A percentile compares a stretch with the other conserved stretches of the same genome.
These are phyloP conservation scores for Tetrax tetrax DNA, from an alignment of 2,113 vertebrate genomes.

Conservation along the genomic window DNA sequence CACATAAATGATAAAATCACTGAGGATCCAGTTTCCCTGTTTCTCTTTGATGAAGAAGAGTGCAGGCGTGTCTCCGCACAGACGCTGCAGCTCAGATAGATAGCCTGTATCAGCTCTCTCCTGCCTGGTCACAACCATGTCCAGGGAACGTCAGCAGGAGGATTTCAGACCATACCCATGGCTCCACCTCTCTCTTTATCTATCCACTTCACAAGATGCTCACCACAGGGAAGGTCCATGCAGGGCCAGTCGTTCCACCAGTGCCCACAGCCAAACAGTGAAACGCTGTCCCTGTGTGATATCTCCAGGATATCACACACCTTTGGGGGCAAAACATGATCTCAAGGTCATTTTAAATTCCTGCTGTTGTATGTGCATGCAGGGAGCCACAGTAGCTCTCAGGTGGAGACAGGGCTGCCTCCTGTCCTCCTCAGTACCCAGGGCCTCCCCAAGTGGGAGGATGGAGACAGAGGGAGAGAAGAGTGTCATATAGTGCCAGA, in stretches of 20 bases:
- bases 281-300: neutral
- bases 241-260: neutral
- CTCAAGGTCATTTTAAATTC: neutral
- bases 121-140: neutral
- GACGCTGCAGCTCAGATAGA: neutral
- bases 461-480: neutral
- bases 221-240: accelerated
- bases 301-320: neutral
- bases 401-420: neutral
- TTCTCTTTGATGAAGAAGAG: neutral
- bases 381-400: neutral
- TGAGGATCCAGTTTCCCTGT: neutral
- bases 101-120: neutral
- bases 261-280: neutral
- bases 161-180: neutral
- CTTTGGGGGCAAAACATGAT: neutral
- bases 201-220: neutral
- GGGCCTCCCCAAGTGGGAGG: neutral
- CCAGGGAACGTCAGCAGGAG: neutral
- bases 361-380: accelerated
- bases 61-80: accelerated
- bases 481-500: neutral
- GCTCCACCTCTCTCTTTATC: neutral
- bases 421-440: neutral
- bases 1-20: neutral